phyloP scores from a whole-genome alignment of 1,140 invertebrate genomes.

The Trypoxylus dichotomus region DNA sequence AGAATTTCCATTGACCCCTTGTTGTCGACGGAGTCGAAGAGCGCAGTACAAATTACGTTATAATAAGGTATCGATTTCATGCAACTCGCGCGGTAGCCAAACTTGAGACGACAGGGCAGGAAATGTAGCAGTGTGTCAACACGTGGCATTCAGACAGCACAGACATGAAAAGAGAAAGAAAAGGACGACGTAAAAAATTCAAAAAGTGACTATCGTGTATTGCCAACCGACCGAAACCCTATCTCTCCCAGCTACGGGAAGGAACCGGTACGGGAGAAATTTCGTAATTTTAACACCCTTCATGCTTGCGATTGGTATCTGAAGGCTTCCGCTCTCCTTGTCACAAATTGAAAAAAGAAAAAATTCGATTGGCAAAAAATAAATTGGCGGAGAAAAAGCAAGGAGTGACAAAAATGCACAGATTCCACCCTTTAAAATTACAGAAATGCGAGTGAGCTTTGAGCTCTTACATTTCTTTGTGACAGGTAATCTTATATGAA shows the following conservation, averaged over 20 bases:
- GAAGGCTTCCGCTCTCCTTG: not conserved
- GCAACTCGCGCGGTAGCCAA: not conserved
- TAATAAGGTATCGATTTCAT: slow-evolving; percentile 3
- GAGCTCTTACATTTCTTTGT: no score
- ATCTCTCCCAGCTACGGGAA: not conserved
- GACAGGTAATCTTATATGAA: no score
- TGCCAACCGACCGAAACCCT: not conserved
- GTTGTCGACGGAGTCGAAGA: not conserved
- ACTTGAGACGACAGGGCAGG: not conserved
- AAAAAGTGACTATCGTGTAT: not conserved
- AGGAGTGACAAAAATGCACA: not conserved
- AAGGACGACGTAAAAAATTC: not conserved
- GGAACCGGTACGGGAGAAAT: not conserved
- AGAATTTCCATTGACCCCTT: not conserved
- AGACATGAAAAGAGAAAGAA: not conserved
- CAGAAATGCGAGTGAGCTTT: not conserved
- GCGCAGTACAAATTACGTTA: not conserved
- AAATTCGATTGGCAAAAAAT: not conserved
- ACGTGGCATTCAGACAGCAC: not conserved
- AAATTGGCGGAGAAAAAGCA: not conserved
- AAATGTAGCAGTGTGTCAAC: not conserved
- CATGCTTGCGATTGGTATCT: not conserved
- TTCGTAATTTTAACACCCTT: not conserved
- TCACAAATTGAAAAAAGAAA: not conserved
- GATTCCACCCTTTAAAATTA: not conserved